Conservation (phyloP, 2,797 vertebrate species). For the Myotis findleyi region DNA sequence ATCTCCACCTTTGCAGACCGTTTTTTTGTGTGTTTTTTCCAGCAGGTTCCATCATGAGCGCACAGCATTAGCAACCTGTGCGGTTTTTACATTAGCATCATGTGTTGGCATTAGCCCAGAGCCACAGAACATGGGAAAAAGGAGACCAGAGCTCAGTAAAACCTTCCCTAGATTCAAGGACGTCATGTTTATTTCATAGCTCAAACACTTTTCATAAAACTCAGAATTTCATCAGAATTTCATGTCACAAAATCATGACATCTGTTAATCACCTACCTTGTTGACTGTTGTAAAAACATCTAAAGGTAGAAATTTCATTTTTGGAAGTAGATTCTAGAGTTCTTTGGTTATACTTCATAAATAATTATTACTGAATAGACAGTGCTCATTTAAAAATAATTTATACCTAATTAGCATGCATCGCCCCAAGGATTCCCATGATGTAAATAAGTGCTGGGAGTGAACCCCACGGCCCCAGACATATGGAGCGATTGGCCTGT, state of each 20-base stretch:
- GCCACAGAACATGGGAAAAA: background rate
- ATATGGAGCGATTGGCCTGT: background rate
- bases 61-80: background rate
- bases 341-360: constrained; percentile 57
- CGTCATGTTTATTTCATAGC: background rate
- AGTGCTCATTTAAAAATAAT: constrained; percentile 53
- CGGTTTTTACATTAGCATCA: background rate
- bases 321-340: background rate
- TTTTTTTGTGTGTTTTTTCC: background rate
- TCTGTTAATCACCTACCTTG: background rate
- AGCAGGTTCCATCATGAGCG: background rate
- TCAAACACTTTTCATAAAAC: background rate
- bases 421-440: constrained; percentile 9
- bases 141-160: background rate
- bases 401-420: background rate
- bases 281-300: background rate
- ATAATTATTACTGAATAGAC: constrained; percentile 53
- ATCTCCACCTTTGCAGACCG: background rate
- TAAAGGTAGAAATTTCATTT: background rate
- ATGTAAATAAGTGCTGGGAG: constrained; percentile 29
- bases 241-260: background rate
- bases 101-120: background rate
- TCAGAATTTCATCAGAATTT: background rate
- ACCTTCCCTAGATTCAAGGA: background rate
- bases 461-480: background rate